phyloP scores from a whole-genome alignment of 2,797 vertebrate species.

The Sebastes melanostomus region DNA sequence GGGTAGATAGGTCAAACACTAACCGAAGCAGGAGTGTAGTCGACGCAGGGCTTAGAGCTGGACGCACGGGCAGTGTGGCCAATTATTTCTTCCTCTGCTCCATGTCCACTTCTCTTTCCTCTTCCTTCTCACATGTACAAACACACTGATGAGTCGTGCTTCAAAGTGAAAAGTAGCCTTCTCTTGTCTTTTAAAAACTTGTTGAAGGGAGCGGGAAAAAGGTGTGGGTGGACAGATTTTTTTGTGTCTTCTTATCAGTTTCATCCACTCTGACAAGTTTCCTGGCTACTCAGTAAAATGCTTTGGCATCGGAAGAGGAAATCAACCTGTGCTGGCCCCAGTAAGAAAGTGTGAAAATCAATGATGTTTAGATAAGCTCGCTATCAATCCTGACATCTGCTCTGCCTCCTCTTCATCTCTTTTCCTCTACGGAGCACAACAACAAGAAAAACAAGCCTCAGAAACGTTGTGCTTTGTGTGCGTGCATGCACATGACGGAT shows the following conservation, averaged over 20 bases:
- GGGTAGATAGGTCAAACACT: conserved; percentile 46
- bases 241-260: conserved; percentile 37
- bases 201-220: conserved; percentile 6
- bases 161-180: conserved; percentile 19
- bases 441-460: conserved; percentile 33
- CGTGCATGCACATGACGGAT: neutral
- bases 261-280: conserved; percentile 59
- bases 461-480: conserved; percentile 1
- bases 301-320: conserved; percentile 29
- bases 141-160: conserved; percentile 25
- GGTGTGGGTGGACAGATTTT: conserved; percentile 51
- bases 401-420: conserved; percentile 58
- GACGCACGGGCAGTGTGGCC: conserved; percentile 27
- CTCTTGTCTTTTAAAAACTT: conserved; percentile 19
- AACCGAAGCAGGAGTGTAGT: conserved; percentile 22
- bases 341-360: conserved; percentile 58
- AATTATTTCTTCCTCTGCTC: conserved; percentile 58
- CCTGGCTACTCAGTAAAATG: conserved; percentile 41
- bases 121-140: conserved; percentile 16
- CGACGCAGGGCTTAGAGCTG: neutral
- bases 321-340: conserved; percentile 20
- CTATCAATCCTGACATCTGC: conserved; percentile 63
- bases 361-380: conserved; percentile 61
- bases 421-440: conserved; percentile 13
- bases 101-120: neutral